Percentiles rank a stretch among this genome's conserved stretches.
phyloP scores from a whole-genome alignment of 2,797 vertebrate species.

The Sciurus carolinensis region DNA sequence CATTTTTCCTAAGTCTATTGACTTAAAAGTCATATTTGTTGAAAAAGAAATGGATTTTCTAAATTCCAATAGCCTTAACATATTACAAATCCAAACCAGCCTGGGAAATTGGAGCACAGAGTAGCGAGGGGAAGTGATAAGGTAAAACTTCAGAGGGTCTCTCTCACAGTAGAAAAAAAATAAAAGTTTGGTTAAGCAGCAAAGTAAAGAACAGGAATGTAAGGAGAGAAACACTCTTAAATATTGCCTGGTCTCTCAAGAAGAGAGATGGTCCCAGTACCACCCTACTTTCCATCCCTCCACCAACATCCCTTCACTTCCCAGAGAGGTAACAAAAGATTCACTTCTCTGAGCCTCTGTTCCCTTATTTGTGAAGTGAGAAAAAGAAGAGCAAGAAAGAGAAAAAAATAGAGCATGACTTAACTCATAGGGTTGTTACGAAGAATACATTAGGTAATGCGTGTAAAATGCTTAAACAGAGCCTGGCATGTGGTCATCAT shows the following conservation, averaged over 20 bases:
- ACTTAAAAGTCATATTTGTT: slow-evolving; percentile 58
- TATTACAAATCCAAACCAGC: neutral
- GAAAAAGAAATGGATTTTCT: neutral
- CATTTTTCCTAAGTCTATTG: neutral
- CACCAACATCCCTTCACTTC: too few relatives aligned
- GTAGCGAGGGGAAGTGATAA: neutral
- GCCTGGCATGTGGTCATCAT: neutral
- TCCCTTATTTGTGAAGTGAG: neutral
- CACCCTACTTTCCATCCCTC: too few relatives aligned
- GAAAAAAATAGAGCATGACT: neutral
- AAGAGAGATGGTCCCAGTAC: neutral
- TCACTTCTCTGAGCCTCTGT: neutral
- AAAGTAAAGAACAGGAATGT: neutral
- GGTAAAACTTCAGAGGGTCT: neutral
- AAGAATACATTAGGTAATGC: neutral
- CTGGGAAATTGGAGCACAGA: neutral
- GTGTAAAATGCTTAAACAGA: neutral
- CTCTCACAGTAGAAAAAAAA: neutral
- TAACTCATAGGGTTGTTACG: neutral
- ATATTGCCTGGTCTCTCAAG: neutral
- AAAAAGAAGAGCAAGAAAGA: neutral
- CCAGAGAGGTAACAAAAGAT: neutral
- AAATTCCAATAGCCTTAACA: neutral
- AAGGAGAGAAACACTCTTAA: neutral
- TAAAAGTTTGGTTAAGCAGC: neutral